These are phyloP conservation scores for Platyscapa corneri DNA, from an alignment of 1,140 invertebrate genomes.

Conservation along the genomic window DNA sequence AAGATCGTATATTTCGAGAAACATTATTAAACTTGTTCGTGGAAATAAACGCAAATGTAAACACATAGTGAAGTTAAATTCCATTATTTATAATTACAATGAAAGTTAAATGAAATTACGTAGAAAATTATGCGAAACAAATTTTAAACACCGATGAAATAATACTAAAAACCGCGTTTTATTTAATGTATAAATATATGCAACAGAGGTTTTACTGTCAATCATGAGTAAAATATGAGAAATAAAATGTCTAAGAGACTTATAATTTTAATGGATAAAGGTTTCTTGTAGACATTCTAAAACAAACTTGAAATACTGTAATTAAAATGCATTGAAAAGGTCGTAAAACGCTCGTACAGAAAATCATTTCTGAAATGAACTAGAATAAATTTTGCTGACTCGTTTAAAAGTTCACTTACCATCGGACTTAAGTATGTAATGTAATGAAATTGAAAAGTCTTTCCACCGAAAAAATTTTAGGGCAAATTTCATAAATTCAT, in stretches of 20 bases:
- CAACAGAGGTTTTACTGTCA: neutral
- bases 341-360: neutral
- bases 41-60: no score
- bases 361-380: constrained; percentile 30
- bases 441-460: neutral
- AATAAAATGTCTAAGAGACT: neutral
- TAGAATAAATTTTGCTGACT: constrained; percentile 3
- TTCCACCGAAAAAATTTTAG: neutral
- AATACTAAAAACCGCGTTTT: neutral
- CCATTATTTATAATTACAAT: no score
- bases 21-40: no score
- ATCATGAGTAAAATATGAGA: neutral
- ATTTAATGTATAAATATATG: neutral
- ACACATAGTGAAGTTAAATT: no score
- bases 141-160: neutral
- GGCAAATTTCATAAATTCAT: neutral
- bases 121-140: no score
- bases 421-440: neutral
- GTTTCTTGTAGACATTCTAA: constrained; percentile 1
- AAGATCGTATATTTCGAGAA: no score
- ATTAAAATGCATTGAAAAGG: constrained; percentile 36
- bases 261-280: neutral
- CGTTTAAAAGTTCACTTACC: constrained; percentile 7
- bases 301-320: neutral
- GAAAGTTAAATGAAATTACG: no score